Conservation (phyloP, 1,140 invertebrate species). For the Epicauta chinensis region DNA sequence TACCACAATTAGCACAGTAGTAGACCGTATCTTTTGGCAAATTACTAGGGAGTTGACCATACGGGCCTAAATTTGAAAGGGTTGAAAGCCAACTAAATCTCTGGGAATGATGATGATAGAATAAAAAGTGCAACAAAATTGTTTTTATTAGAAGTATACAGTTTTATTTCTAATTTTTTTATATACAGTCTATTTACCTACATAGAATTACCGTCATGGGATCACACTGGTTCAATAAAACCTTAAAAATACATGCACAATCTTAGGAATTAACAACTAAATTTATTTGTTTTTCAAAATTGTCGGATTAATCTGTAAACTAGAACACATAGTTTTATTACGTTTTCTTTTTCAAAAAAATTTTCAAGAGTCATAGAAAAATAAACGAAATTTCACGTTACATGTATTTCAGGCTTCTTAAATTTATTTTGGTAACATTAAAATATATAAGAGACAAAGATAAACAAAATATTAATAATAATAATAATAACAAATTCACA, state of each 20-base stretch:
- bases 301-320: not conserved
- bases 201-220: constrained; percentile 26
- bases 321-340: no score
- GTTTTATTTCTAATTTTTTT: constrained; percentile 29
- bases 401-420: constrained; percentile 28
- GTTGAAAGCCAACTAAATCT: constrained; percentile 7
- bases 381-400: constrained; percentile 7
- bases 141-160: constrained; percentile 31
- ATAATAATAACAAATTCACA: constrained; percentile 17
- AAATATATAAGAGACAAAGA: constrained; percentile 24
- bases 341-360: not conserved
- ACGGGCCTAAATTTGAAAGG: constrained; percentile 25
- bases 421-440: constrained; percentile 4
- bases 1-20: constrained; percentile 23
- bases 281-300: not conserved
- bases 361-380: not conserved
- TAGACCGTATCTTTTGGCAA: constrained; percentile 20
- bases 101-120: no score
- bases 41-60: constrained; percentile 27
- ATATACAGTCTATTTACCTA: constrained; percentile 32
- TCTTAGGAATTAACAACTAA: constrained; percentile 18
- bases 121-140: not conserved
- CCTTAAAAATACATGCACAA: constrained; percentile 34
- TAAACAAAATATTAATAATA: no score
- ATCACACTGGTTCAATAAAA: constrained; percentile 34